Conservation (phyloP, 1,140 invertebrate species). For the Nixonia krombeini region DNA sequence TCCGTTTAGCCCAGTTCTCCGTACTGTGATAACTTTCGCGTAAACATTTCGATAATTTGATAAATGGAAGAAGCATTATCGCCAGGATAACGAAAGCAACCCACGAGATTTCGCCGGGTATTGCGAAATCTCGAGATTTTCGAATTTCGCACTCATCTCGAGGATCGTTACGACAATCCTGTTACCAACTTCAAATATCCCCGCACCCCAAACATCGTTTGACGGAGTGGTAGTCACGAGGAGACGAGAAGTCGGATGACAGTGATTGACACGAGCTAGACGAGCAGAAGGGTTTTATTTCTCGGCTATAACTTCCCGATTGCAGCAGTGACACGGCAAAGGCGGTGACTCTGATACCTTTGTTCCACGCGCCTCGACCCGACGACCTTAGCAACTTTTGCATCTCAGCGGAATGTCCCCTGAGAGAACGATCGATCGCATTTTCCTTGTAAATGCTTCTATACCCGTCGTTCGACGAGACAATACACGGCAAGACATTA, state of each 20-base stretch:
- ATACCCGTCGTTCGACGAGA: slow-evolving; percentile 35
- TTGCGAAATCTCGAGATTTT: too few relatives aligned
- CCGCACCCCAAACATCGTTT: too few relatives aligned
- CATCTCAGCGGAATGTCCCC: slow-evolving; percentile 25
- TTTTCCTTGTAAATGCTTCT: slow-evolving; percentile 24
- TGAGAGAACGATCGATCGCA: slow-evolving; percentile 27
- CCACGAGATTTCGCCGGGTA: too few relatives aligned
- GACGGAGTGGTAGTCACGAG: too few relatives aligned
- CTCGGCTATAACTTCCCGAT: slow-evolving; percentile 13
- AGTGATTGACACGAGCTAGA: slow-evolving; percentile 12
- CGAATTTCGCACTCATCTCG: too few relatives aligned
- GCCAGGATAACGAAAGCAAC: too few relatives aligned
- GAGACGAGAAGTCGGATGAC: slow-evolving; percentile 1
- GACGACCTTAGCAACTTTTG: slow-evolving; percentile 20
- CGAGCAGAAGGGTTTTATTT: slow-evolving; percentile 15
- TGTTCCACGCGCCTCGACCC: slow-evolving; percentile 23
- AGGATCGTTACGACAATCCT: too few relatives aligned
- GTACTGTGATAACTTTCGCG: too few relatives aligned
- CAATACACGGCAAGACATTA: slow-evolving; percentile 36
- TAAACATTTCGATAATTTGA: too few relatives aligned
- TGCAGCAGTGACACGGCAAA: slow-evolving; percentile 11
- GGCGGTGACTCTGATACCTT: slow-evolving; percentile 5
- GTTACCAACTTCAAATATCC: too few relatives aligned
- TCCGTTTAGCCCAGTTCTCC: too few relatives aligned
- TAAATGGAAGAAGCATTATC: too few relatives aligned